Conservation (phyloP, 2,113 vertebrate species). For the Ptilorrhoa leucosticta region DNA sequence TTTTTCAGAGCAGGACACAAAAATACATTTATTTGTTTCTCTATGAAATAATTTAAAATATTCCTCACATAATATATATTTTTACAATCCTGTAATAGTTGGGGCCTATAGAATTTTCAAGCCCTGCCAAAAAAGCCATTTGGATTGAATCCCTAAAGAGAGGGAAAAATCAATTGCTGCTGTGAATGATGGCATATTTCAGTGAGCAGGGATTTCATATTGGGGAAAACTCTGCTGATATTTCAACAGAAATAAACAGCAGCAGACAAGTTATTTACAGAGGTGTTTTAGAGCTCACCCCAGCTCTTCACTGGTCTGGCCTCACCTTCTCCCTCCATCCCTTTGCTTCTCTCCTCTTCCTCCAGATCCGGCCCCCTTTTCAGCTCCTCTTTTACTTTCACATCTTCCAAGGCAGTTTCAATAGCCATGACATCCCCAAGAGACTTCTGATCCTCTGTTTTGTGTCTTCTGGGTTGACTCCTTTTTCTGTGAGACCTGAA, state of each 20-base stretch:
- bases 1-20: not conserved
- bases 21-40: slow-evolving; percentile 1
- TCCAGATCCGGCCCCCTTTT: slow-evolving; percentile 51
- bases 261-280: not conserved
- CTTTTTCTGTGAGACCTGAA: slow-evolving; percentile 87
- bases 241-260: slow-evolving; percentile 2
- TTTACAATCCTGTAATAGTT: not conserved
- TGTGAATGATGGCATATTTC: not conserved
- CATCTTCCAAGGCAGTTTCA: slow-evolving; percentile 76
- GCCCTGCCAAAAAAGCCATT: not conserved
- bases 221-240: not conserved
- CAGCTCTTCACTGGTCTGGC: not conserved
- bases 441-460: slow-evolving; percentile 88
- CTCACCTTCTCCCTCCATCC: slow-evolving; percentile 70
- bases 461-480: slow-evolving; percentile 85
- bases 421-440: slow-evolving; percentile 78
- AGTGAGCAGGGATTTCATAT: not conserved
- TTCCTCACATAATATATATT: not conserved
- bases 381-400: slow-evolving; percentile 77
- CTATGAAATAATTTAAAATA: not conserved
- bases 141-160: not conserved
- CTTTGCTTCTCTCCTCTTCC: slow-evolving; percentile 71
- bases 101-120: not conserved
- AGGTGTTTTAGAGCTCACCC: not conserved
- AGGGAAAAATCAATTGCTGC: slow-evolving; percentile 15